phyloP scores from a whole-genome alignment of 2,113 vertebrate species.

The Spheniscus mendiculus region DNA sequence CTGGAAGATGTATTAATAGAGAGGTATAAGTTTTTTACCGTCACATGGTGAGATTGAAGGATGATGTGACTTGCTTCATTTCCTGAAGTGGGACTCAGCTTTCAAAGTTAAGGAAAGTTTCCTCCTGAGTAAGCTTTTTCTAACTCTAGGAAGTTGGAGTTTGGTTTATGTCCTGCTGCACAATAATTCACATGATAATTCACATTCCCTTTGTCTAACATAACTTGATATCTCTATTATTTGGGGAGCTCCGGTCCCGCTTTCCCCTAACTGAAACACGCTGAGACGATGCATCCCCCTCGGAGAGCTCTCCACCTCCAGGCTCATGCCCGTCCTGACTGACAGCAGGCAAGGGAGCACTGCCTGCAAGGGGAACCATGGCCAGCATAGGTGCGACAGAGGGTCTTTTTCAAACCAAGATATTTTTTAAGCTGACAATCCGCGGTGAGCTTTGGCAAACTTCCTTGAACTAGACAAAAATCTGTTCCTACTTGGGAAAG shows the following conservation, averaged over 20 bases:
- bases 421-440: background rate
- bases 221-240: constrained; percentile 56
- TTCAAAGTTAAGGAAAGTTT: constrained; percentile 51
- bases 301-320: background rate
- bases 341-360: background rate
- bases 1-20: constrained; percentile 44
- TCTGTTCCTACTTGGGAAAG: background rate
- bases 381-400: constrained; percentile 1
- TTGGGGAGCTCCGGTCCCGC: background rate
- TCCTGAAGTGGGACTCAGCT: constrained; percentile 44
- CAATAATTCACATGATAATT: constrained; percentile 37
- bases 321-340: background rate
- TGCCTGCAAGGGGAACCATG: background rate
- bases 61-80: constrained; percentile 63
- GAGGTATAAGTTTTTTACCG: constrained; percentile 1
- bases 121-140: constrained; percentile 52
- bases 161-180: constrained; percentile 58
- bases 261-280: background rate
- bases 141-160: constrained; percentile 34
- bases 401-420: background rate
- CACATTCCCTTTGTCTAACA: constrained; percentile 27
- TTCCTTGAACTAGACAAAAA: background rate
- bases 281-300: background rate
- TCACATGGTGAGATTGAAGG: constrained; percentile 50
- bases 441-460: background rate